Base-by-base conservation (phyloP, 2,888 invertebrate genomes). In the Macrosiphum euphorbiae region DNA sequence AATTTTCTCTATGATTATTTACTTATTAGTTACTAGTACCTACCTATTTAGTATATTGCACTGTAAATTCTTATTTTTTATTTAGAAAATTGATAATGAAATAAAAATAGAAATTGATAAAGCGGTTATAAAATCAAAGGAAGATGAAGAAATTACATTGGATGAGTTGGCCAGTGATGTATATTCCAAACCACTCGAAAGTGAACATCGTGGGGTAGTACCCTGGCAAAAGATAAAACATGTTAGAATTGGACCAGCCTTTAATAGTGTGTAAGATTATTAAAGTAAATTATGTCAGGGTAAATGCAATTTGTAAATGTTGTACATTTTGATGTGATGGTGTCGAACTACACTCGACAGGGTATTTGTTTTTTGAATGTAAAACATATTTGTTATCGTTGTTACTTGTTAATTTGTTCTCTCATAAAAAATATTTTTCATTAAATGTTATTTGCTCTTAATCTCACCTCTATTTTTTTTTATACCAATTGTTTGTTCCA, bases 61-160 rank as follows among this genome's bases (percentile, higher is more conserved):
- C 85, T 55, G 3, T 47, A 85, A 90, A 55, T 44, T 16, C n/a
- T 8, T 7, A 24, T 50, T 10, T 87, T n/a, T 87, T 95, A 95
- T 95, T 5, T 95, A 98, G 97, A 97, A 97, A 96, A 97, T 99
- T 95, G 99, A 99, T 95, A 96, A 96, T 28, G 97, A 97, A 95
- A 98, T 99, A 41, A 97, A 98, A 94, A 97, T 97, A 95, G 97
- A 97, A 95, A 97, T 99, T 0, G 99, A 99, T 95, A 98, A 98
- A 94, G 98, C 98, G 0, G 97, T 97, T 7, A 97, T 97, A 95
- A 95, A 96, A 58, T 97, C 98, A 0, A 98, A 98, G 95, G 95
- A 96, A 10, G 99, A 98, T 95, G 96, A 97, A n/a, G 98, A 99
- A 96, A 97, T 98, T 92, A 97, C 97, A 0, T 35, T 97, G 0